phyloP scores from a whole-genome alignment of 1,140 invertebrate species.

The Semibalanus balanoides region DNA sequence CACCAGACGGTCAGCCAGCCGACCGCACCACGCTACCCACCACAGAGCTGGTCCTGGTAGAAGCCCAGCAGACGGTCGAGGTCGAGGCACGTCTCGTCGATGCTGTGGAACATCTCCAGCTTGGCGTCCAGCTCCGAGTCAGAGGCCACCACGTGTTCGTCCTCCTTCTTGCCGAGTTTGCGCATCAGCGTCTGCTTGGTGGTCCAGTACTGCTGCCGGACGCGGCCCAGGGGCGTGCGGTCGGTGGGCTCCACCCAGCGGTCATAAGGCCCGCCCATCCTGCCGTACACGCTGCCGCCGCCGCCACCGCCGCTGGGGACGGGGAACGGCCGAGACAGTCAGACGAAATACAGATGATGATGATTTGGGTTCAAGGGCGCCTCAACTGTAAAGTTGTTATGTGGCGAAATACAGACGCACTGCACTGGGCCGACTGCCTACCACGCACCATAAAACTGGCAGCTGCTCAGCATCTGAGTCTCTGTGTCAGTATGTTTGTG shows the following conservation, averaged over 20 bases:
- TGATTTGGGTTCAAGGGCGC: too few species aligned
- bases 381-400: too few species aligned
- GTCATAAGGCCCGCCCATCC: conserved; percentile 24
- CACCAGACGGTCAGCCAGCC: too few species aligned
- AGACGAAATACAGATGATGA: too few species aligned
- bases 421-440: too few species aligned
- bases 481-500: too few species aligned
- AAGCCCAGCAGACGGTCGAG: conserved; percentile 80
- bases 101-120: conserved; percentile 88
- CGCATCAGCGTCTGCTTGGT: conserved; percentile 89
- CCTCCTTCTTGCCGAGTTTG: conserved; percentile 94
- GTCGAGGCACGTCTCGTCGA: conserved; percentile 77
- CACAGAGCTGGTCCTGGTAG: conserved; percentile 84
- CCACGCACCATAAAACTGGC: too few species aligned
- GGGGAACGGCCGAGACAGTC: too few species aligned
- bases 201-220: conserved; percentile 96
- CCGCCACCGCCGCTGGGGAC: neutral
- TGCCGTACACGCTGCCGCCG: conserved; percentile 6
- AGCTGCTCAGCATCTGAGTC: too few species aligned
- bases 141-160: conserved; percentile 57
- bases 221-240: conserved; percentile 48
- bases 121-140: conserved; percentile 95
- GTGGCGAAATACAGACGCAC: too few species aligned
- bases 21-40: conserved; percentile 37
- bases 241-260: conserved; percentile 32